These are phyloP conservation scores for Eulithis testata DNA, from an alignment of 2,888 invertebrate genomes.

Conservation along the genomic window DNA sequence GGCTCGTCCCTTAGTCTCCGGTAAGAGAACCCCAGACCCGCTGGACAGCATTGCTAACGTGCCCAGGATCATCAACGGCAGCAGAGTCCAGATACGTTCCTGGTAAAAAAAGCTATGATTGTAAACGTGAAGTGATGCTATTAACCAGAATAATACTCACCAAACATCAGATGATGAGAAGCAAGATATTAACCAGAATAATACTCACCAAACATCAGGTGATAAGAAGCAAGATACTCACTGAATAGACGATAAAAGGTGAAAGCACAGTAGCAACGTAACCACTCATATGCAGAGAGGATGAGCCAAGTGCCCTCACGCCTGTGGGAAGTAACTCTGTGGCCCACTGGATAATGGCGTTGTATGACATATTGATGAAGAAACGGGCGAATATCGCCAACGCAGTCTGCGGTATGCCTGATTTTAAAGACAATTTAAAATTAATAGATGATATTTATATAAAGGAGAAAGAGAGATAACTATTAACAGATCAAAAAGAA, in stretches of 20 bases:
- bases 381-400: conserved; percentile 75
- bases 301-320: conserved; percentile 72
- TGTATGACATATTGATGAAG: conserved; percentile 78
- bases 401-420: conserved; percentile 68
- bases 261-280: conserved; percentile 70
- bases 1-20: conserved; percentile 68
- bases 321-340: conserved; percentile 76
- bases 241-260: conserved; percentile 75
- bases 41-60: conserved; percentile 54
- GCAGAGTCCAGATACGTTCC: conserved; percentile 66
- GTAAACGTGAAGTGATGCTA: no score
- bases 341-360: conserved; percentile 75
- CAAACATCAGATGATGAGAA: no score
- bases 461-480: no score
- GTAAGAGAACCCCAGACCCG: conserved; percentile 58
- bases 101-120: conserved; percentile 42
- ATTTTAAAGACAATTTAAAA: neutral
- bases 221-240: conserved; percentile 42
- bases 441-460: no score
- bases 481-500: no score
- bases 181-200: neutral
- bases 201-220: no score
- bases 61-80: conserved; percentile 70
- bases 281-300: conserved; percentile 75
- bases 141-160: no score